phyloP scores from a whole-genome alignment of 1,140 invertebrate species.

The Rhopalosiphum padi region DNA sequence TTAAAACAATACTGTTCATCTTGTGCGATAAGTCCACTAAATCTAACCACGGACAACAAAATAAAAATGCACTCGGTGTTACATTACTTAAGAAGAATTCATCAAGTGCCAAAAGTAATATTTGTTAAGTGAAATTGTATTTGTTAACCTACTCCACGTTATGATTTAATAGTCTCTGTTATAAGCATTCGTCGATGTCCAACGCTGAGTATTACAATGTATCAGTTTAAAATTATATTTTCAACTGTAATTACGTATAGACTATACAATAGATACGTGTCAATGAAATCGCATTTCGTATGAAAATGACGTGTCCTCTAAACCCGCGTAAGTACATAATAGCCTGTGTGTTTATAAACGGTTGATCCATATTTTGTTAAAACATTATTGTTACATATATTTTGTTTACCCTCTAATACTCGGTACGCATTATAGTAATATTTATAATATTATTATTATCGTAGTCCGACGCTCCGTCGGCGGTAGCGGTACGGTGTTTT shows the following conservation, averaged over 20 bases:
- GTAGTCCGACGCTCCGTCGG: neutral
- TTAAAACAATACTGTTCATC: neutral
- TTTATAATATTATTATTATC: slow-evolving; percentile 10
- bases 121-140: neutral
- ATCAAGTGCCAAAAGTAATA: neutral
- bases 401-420: neutral
- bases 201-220: too few relatives aligned
- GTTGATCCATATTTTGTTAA: slow-evolving; percentile 3
- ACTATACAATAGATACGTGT: neutral
- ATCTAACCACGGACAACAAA: neutral
- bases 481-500: neutral
- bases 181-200: too few relatives aligned
- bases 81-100: too few relatives aligned
- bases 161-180: neutral
- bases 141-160: neutral
- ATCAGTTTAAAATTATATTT: too few relatives aligned
- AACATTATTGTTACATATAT: neutral
- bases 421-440: neutral
- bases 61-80: neutral
- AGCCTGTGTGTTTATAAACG: neutral
- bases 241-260: too few relatives aligned
- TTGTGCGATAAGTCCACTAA: neutral
- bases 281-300: neutral
- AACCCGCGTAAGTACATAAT: neutral
- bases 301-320: slow-evolving; percentile 1